phyloP scores from a whole-genome alignment of 2,888 invertebrate genomes.

The Petrolisthes manimaculis region DNA sequence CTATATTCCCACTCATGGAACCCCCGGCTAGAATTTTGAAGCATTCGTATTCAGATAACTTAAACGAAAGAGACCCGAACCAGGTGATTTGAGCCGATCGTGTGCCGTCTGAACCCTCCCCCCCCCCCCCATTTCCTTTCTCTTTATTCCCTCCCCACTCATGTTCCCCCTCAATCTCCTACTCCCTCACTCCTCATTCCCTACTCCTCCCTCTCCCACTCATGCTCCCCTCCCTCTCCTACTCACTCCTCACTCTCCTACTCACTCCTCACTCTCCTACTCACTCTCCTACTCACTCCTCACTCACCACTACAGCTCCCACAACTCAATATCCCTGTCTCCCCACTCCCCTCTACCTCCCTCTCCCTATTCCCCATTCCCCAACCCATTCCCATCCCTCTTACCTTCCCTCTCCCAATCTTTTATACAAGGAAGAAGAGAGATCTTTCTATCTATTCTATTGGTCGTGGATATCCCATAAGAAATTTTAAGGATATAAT shows the following conservation, averaged over 20 bases:
- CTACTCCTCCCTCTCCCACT: background rate
- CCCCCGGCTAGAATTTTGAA: slow-evolving; percentile 1
- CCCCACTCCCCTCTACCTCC: no score
- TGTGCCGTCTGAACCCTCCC: background rate
- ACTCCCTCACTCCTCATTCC: background rate
- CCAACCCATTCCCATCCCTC: background rate
- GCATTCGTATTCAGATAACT: slow-evolving; percentile 16
- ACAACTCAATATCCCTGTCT: slow-evolving; percentile 38
- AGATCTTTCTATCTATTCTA: no score
- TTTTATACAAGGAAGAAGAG: no score
- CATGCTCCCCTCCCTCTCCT: background rate
- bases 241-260: slow-evolving; percentile 24
- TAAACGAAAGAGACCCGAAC: background rate
- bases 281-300: slow-evolving; percentile 6
- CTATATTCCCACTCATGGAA: background rate
- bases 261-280: background rate
- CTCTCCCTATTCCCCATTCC: no score
- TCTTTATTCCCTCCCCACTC: no score
- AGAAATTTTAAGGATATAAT: no score
- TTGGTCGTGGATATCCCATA: no score
- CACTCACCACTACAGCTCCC: slow-evolving; percentile 27
- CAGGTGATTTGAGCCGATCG: slow-evolving; percentile 13
- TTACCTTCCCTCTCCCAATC: background rate
- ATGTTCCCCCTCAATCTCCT: no score
- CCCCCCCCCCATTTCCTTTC: background rate